These are phyloP conservation scores for Pollenia angustigena DNA, from an alignment of 2,888 invertebrate species.

Conservation along the genomic window DNA sequence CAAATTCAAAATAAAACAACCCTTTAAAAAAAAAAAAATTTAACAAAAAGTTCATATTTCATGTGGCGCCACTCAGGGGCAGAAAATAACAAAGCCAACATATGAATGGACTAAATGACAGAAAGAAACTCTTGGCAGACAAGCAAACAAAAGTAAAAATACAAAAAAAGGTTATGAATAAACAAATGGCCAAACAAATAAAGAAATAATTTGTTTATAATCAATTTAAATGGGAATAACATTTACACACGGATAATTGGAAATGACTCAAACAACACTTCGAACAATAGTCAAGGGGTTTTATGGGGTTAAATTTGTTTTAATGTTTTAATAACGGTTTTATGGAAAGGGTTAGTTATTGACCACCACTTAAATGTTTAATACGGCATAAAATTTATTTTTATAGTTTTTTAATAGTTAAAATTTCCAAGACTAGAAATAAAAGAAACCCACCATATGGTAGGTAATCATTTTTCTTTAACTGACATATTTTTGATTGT, in stretches of 20 bases:
- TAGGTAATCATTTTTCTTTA: conserved; percentile 25
- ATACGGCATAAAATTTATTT: conserved; percentile 61
- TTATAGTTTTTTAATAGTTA: conserved; percentile 59
- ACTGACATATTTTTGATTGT: conserved; percentile 67
- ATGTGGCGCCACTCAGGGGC: conserved; percentile 65
- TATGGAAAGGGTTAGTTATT: conserved; percentile 58
- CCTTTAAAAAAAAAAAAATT: conserved; percentile 42
- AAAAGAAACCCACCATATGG: conserved; percentile 52
- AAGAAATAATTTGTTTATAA: conserved; percentile 72
- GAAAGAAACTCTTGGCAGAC: not conserved
- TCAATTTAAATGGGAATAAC: conserved; percentile 70
- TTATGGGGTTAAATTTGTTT: conserved; percentile 51
- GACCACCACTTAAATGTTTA: conserved; percentile 64
- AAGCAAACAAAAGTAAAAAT: conserved; percentile 22
- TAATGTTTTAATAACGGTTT: conserved; percentile 24
- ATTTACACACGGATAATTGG: conserved; percentile 17
- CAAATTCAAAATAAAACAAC: conserved; percentile 49
- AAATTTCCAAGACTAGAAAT: not conserved
- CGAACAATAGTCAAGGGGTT: conserved; percentile 11
- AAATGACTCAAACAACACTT: not conserved
- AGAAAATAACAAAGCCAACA: conserved; percentile 3
- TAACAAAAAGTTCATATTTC: conserved; percentile 64
- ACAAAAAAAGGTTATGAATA: conserved; percentile 9
- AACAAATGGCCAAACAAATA: conserved; percentile 58
- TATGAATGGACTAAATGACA: not conserved